Evolutionary conservation across 2,113 vertebrate genomes (phyloP).

Genomic region (Mastomys coucha): DNA sequence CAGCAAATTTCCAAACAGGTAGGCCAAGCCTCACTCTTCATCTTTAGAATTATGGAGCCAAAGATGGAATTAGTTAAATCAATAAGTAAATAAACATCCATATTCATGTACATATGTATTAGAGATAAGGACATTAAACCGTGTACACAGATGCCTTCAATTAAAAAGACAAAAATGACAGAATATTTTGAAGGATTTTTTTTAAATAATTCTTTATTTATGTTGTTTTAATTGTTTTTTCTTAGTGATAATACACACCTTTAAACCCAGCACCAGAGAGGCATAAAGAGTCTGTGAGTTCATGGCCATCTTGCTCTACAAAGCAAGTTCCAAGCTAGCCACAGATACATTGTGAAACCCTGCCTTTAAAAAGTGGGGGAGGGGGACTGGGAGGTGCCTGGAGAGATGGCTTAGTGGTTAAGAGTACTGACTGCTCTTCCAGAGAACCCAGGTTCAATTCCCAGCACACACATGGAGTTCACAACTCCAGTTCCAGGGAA

Average conservation of each 20-base stretch:
- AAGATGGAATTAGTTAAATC: conserved; percentile 40
- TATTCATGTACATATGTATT: background rate
- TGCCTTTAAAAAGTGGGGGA: background rate
- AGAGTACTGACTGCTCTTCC: background rate
- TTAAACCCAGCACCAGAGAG: background rate
- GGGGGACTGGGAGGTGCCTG: background rate
- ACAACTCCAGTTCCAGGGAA: background rate
- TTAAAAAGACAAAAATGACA: conserved; percentile 17
- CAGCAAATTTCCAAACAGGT: conserved; percentile 27
- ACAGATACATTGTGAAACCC: too few relatives aligned
- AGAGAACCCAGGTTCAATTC: background rate
- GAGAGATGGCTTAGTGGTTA: background rate
- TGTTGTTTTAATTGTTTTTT: background rate
- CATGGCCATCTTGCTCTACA: background rate
- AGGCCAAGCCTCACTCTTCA: background rate
- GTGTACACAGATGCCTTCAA: background rate
- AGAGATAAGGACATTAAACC: background rate
- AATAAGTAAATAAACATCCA: background rate
- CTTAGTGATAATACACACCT: background rate
- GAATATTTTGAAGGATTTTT: background rate
- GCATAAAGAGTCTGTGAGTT: background rate
- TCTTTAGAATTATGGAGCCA: conserved; percentile 37
- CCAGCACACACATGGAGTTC: background rate
- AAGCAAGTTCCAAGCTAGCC: too few relatives aligned
- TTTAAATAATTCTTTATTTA: background rate